phyloP scores from a whole-genome alignment of 2,888 invertebrate species.

The Drosophila parthenogenetica region DNA sequence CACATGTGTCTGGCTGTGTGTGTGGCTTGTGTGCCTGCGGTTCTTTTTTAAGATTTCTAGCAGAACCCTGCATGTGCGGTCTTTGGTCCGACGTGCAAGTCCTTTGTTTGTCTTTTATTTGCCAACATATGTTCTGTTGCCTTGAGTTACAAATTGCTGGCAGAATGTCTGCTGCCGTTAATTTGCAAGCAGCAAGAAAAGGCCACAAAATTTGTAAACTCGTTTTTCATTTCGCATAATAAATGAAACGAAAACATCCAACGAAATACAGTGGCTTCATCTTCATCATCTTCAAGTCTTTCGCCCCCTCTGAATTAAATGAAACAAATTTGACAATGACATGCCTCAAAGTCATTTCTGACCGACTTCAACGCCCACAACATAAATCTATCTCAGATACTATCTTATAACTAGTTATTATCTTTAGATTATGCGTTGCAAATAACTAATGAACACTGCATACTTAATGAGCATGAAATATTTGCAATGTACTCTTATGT shows the following conservation, averaged over 20 bases:
- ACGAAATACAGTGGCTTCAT: constrained; percentile 19
- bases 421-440: constrained; percentile 12
- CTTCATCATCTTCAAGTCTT: background rate
- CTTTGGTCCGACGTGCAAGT: constrained; percentile 44
- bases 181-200: constrained; percentile 49
- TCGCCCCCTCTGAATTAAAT: constrained; percentile 4
- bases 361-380: background rate
- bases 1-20: constrained; percentile 14
- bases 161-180: constrained; percentile 64
- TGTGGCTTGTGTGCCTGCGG: constrained; percentile 51
- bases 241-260: constrained; percentile 70
- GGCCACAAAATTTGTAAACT: constrained; percentile 61
- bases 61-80: constrained; percentile 43
- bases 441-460: constrained; percentile 36
- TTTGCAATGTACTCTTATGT: constrained; percentile 27
- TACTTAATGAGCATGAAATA: constrained; percentile 30
- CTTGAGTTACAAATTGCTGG: constrained; percentile 71
- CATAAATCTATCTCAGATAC: background rate
- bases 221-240: constrained; percentile 71
- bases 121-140: constrained; percentile 75
- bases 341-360: constrained; percentile 35
- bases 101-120: constrained; percentile 77
- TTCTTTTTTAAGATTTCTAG: constrained; percentile 27
- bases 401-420: constrained; percentile 4
- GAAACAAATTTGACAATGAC: constrained; percentile 52